These are phyloP conservation scores for Scolanthus callimorphus DNA, from an alignment of 92 coral and sea anemone species.

Conservation along the genomic window DNA sequence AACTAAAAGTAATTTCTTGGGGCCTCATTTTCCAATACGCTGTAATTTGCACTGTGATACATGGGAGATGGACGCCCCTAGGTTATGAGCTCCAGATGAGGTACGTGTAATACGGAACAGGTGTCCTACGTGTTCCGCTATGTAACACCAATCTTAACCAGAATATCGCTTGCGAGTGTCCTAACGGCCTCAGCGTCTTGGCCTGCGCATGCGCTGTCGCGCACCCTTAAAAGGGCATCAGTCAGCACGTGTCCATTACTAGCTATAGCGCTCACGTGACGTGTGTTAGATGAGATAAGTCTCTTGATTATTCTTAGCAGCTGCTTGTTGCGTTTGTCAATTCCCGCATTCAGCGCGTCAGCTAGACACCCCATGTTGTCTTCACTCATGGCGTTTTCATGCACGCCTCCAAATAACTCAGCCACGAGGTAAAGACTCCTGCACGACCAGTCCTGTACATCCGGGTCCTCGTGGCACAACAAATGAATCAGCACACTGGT, in stretches of 20 bases:
- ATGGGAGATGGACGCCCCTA: too few relatives aligned
- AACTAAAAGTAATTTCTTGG: too few relatives aligned
- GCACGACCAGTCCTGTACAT: slow-evolving; percentile 80
- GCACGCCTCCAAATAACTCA: slow-evolving; percentile 88
- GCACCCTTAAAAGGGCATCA: slow-evolving; percentile 24
- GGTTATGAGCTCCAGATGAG: too few relatives aligned
- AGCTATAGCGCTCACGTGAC: slow-evolving; percentile 30
- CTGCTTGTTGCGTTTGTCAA: slow-evolving; percentile 71
- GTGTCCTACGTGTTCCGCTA: slow-evolving; percentile 1
- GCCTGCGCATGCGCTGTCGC: slow-evolving; percentile 10
- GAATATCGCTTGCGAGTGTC: slow-evolving; percentile 49
- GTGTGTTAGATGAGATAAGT: slow-evolving; percentile 63
- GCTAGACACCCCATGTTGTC: slow-evolving; percentile 76
- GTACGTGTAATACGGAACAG: too few relatives aligned
- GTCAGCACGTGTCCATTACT: slow-evolving; percentile 43
- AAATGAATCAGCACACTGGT: slow-evolving; percentile 83
- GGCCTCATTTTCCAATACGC: too few relatives aligned
- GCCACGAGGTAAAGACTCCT: slow-evolving; percentile 83
- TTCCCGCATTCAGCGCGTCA: slow-evolving; percentile 63
- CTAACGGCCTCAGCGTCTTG: slow-evolving; percentile 49
- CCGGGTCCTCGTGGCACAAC: slow-evolving; percentile 71
- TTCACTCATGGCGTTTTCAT: slow-evolving; percentile 74
- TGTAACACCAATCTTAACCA: slow-evolving; percentile 38
- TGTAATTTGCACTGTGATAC: too few relatives aligned
- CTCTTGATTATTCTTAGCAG: slow-evolving; percentile 88